Evolutionary conservation across 1,140 invertebrate genomes (phyloP), one percentile per base, ranked within the genome.

Genomic region (Muscidifurax raptorellus): DNA sequence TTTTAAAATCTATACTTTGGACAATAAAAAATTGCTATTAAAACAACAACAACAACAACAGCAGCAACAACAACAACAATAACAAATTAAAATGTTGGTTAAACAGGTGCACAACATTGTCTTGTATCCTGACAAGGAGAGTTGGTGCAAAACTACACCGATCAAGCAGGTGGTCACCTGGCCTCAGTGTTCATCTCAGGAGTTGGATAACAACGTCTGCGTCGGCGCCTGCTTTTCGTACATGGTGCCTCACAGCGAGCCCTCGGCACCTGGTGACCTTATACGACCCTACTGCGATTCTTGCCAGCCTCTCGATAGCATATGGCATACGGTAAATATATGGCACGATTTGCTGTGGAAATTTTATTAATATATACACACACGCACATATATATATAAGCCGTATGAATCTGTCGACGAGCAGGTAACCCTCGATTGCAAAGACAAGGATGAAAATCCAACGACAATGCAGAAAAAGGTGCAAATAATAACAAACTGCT

Each of bases 221-320:
- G 95, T 96, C 15, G 95, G 95, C 7, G 94, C 95, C 9, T 96
- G 95, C 89, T 96, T 95, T 90, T 95, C 95, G 71, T 96, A 96
- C 88, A 95, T 95, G 89, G 95, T 96, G 52, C 95, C 95, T 1
- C 94, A 94, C 85, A 96, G 95, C 40, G 93, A 95, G 79, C 95
- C 95, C 5, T 94, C 94, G 59, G 94, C 94, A 80, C 95, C 95
- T 4, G 95, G 95, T 52, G 95, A 96, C 90, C 92, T 95, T 12
- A 94, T 95, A 66, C 92, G 94, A 82, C 95, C 95, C 5, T 96
- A 96, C 87, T 96, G 95, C 86, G 95, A 96, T 87, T 95, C 95
- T 30, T 96, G 95, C 88, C 95, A 95, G 87, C 95, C 95, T 0
- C 90, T 93, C 0, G 93, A 94, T 44, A 94, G 94, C n/a, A 91